Evolutionary conservation across 2,888 invertebrate species (phyloP).

Genomic region (Drymonia ruficornis): DNA sequence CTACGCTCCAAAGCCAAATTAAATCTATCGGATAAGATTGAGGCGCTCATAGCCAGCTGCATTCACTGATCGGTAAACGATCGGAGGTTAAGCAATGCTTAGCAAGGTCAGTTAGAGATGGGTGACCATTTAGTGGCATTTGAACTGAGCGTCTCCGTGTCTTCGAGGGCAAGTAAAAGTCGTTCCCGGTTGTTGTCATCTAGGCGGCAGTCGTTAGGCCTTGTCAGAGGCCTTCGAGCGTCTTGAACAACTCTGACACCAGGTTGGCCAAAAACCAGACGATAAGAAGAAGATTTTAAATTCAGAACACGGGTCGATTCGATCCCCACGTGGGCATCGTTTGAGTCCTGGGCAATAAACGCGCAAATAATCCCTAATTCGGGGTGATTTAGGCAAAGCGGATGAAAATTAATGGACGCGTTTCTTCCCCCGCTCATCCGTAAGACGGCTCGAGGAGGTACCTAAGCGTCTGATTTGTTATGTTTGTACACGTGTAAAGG

Average conservation of each 20-base stretch:
- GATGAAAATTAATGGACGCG: slow-evolving; percentile 62
- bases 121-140: too few relatives aligned
- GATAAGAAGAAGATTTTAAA: slow-evolving; percentile 7
- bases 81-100: too few relatives aligned
- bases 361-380: slow-evolving; percentile 53
- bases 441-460: slow-evolving; percentile 40
- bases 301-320: slow-evolving; percentile 22
- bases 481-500: slow-evolving; percentile 51
- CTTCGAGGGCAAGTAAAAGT: too few relatives aligned
- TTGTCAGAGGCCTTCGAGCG: too few relatives aligned
- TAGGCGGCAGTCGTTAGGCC: too few relatives aligned
- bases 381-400: slow-evolving; percentile 55
- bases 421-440: slow-evolving; percentile 35
- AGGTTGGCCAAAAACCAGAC: too few relatives aligned
- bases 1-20: slow-evolving; percentile 22
- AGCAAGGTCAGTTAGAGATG: too few relatives aligned
- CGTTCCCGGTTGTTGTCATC: too few relatives aligned
- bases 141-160: too few relatives aligned
- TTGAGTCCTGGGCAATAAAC: slow-evolving; percentile 41
- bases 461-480: slow-evolving; percentile 57
- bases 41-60: too few relatives aligned
- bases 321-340: slow-evolving; percentile 28
- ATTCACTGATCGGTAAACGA: too few relatives aligned
- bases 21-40: slow-evolving; percentile 17
- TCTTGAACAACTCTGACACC: too few relatives aligned